Conservation (phyloP, 2,797 vertebrate genomes). For the Agapornis canus region DNA sequence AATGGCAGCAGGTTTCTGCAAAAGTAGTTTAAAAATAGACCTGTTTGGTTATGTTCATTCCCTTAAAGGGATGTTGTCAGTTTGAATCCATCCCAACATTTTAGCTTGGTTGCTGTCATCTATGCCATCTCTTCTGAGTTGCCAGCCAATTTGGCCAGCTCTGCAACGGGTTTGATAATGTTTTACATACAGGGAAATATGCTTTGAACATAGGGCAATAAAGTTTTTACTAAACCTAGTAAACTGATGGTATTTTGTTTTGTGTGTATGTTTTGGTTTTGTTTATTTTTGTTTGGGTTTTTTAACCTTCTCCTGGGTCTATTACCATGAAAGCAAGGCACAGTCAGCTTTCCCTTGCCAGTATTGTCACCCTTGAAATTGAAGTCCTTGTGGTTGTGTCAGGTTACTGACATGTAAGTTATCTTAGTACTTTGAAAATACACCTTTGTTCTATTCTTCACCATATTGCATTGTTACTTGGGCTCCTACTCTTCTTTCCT, state of each 20-base stretch:
- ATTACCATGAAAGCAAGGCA: not conserved
- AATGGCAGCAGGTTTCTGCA: constrained; percentile 36
- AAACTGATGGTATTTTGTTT: not conserved
- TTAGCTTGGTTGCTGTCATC: constrained; percentile 12
- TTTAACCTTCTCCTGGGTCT: not conserved
- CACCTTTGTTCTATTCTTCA: not conserved
- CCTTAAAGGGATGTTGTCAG: constrained; percentile 46
- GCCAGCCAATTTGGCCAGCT: constrained; percentile 12
- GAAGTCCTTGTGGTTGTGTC: not conserved
- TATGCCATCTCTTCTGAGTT: not conserved
- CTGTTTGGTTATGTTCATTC: constrained; percentile 19
- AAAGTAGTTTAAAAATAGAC: constrained; percentile 55
- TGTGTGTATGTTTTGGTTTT: not conserved
- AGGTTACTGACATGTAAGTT: not conserved
- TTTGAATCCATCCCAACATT: constrained; percentile 12
- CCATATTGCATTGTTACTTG: not conserved
- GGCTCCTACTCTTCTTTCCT: not conserved
- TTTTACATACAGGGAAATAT: constrained; percentile 21
- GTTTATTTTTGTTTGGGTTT: not conserved
- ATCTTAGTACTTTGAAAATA: not conserved
- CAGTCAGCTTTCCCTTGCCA: not conserved
- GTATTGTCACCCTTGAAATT: not conserved
- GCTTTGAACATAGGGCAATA: not conserved
- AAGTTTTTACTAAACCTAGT: constrained; percentile 20
- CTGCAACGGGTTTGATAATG: not conserved